Evolutionary conservation across 2,888 invertebrate genomes (phyloP).

Genomic region (Polylopha cassiicola): DNA sequence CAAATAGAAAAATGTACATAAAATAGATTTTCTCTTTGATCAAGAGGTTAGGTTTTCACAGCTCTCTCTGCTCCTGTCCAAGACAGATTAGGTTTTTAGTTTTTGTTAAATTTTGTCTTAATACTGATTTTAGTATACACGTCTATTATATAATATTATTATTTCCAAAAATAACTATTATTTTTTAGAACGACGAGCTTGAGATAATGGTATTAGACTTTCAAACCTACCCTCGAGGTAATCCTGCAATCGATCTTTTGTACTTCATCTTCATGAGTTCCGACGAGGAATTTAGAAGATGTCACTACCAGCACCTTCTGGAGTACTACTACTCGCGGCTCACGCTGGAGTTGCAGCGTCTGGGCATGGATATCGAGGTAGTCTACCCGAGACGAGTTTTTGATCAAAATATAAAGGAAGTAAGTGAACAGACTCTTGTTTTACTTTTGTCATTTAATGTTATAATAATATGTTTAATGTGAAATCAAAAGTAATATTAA

Average conservation of each 20-base stretch:
- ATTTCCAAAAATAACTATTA: background rate
- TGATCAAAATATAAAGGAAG: slow-evolving; percentile 4
- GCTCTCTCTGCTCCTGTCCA: too few relatives aligned
- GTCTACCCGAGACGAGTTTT: slow-evolving; percentile 6
- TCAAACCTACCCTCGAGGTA: slow-evolving; percentile 13
- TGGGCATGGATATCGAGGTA: background rate
- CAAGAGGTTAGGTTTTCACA: too few relatives aligned
- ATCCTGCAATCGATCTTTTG: slow-evolving; percentile 17
- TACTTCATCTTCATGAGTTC: slow-evolving; percentile 22
- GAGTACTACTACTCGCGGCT: slow-evolving; percentile 18
- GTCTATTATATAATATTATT: too few relatives aligned
- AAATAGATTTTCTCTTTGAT: too few relatives aligned
- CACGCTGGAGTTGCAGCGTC: background rate
- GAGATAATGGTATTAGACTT: slow-evolving; percentile 16
- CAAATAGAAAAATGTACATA: too few relatives aligned
- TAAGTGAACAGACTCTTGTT: background rate
- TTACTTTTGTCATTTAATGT: too few relatives aligned
- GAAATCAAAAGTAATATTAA: too few relatives aligned
- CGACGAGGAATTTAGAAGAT: slow-evolving; percentile 19
- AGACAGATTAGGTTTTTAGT: too few relatives aligned
- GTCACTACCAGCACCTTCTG: slow-evolving; percentile 13
- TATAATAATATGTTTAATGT: too few relatives aligned
- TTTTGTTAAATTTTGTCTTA: too few relatives aligned
- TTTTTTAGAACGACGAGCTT: slow-evolving; percentile 13
- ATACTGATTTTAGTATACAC: too few relatives aligned